Conservation (phyloP, 2,797 vertebrate species). For the Sparidentex hasta region DNA sequence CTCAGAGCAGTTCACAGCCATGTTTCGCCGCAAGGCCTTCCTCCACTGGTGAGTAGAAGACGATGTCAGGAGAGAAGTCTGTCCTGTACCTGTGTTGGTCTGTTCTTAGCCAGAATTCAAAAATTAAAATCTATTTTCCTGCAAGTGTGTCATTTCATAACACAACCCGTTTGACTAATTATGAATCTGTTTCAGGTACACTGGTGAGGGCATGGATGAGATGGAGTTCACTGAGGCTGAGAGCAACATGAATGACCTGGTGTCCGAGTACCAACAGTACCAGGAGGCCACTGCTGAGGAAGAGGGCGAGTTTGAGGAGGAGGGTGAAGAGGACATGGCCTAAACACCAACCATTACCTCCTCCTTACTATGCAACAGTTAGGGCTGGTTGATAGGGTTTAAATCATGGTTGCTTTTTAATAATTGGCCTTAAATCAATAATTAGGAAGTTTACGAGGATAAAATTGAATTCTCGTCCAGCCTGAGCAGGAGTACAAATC, state of each 20-base stretch:
- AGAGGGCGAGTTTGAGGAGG: constrained; percentile 86
- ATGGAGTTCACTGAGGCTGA: constrained; percentile 86
- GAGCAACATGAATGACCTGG: constrained; percentile 88
- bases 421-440: not conserved
- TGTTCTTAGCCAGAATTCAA: not conserved
- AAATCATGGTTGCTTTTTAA: not conserved
- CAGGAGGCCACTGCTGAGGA: constrained; percentile 86
- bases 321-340: constrained; percentile 84
- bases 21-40: constrained; percentile 89
- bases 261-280: constrained; percentile 87
- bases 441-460: not conserved
- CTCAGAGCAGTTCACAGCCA: constrained; percentile 89
- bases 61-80: not conserved
- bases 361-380: constrained; percentile 46
- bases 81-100: not conserved
- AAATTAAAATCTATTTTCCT: not conserved
- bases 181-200: constrained; percentile 77
- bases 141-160: not conserved
- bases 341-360: constrained; percentile 38
- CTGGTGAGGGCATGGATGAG: constrained; percentile 87
- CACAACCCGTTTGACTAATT: not conserved
- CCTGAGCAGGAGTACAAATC: not conserved
- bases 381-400: not conserved
- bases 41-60: constrained; percentile 83
- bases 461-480: constrained; percentile 4